Evolutionary conservation across 2,797 vertebrate species (phyloP).

Genomic region (Rallus crepitans): DNA sequence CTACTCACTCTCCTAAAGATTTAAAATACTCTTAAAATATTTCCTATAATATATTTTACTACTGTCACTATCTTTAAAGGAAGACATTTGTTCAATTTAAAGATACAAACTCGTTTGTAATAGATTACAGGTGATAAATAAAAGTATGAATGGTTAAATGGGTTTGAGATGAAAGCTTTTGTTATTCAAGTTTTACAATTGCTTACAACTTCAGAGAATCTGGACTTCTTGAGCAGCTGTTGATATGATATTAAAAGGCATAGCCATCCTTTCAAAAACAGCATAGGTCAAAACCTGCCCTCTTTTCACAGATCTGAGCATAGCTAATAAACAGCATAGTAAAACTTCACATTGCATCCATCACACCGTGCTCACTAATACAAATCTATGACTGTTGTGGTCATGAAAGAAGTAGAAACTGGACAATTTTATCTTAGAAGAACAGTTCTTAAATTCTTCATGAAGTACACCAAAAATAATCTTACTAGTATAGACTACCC

Average conservation of each 20-base stretch:
- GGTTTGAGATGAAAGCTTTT: background rate
- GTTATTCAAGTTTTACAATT: background rate
- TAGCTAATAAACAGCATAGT: background rate
- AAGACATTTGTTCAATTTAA: background rate
- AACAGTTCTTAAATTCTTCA: background rate
- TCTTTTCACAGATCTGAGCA: background rate
- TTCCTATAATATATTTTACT: background rate
- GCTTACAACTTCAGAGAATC: background rate
- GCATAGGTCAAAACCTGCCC: background rate
- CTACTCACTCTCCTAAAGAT: background rate
- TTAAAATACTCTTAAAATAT: background rate
- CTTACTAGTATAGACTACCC: background rate
- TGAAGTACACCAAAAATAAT: background rate
- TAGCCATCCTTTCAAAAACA: background rate
- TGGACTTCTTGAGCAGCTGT: background rate
- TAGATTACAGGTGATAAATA: background rate
- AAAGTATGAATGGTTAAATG: background rate
- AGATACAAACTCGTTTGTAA: background rate
- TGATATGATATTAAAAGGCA: background rate
- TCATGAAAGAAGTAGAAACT: background rate
- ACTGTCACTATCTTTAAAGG: background rate
- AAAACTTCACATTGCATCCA: rapidly evolving
- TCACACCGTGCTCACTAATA: background rate
- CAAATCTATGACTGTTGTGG: background rate
- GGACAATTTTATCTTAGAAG: background rate